Evolutionary conservation across 2,797 vertebrate species (phyloP).

Genomic region (Argyrosomus regius): DNA sequence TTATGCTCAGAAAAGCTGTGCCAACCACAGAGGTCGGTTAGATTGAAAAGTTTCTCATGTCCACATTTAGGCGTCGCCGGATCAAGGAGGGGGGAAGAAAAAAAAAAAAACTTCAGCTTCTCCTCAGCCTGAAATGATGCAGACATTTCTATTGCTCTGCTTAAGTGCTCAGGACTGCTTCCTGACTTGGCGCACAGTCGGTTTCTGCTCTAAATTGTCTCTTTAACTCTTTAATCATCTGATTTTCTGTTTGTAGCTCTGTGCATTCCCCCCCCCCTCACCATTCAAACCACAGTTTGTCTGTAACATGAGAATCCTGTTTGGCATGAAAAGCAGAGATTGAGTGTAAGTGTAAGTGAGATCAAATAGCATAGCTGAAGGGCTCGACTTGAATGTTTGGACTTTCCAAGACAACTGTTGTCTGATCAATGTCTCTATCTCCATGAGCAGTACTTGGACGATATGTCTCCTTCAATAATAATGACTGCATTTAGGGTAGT

Average conservation of each 20-base stretch:
- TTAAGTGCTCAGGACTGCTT: constrained; percentile 37
- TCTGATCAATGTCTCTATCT: constrained; percentile 34
- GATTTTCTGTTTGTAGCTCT: constrained; percentile 11
- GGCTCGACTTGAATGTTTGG: constrained; percentile 34
- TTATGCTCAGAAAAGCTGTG: constrained; percentile 60
- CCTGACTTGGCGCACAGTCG: constrained; percentile 35
- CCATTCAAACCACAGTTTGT: constrained; percentile 31
- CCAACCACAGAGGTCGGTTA: constrained; percentile 63
- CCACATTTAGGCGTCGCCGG: constrained; percentile 60
- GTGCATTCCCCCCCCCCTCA: not conserved
- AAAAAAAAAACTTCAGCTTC: constrained; percentile 65
- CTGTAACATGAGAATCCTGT: constrained; percentile 50
- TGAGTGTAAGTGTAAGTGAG: constrained; percentile 26
- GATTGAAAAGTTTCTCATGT: constrained; percentile 67
- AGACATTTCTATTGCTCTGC: constrained; percentile 35
- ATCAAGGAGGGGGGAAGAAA: constrained; percentile 33
- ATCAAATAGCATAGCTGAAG: constrained; percentile 22
- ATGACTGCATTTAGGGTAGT: constrained; percentile 5
- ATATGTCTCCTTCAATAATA: not conserved
- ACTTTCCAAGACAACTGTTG: constrained; percentile 45
- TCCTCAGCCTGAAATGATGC: constrained; percentile 55
- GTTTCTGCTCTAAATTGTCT: constrained; percentile 23
- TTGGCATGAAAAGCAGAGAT: constrained; percentile 49
- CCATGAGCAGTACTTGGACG: constrained; percentile 15
- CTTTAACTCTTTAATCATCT: constrained; percentile 26